Evolutionary conservation across 2,113 vertebrate genomes (phyloP).

Genomic region (Mirza zaza): DNA sequence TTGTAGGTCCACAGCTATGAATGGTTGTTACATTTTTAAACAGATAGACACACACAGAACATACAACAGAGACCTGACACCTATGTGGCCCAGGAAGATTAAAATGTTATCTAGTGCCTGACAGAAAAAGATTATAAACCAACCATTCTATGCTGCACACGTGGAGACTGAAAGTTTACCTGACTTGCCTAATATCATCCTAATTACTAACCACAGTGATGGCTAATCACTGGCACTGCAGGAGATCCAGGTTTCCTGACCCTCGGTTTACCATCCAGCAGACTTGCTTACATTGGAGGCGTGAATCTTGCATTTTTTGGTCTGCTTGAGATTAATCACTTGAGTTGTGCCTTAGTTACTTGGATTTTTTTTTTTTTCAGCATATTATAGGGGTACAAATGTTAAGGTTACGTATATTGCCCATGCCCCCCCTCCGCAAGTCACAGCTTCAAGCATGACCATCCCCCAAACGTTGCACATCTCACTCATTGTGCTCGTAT

Average conservation of each 20-base stretch:
- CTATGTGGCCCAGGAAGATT: neutral
- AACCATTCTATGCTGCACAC: neutral
- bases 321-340: neutral
- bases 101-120: neutral
- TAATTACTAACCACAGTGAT: neutral
- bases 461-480: too few relatives aligned
- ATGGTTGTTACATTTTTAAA: neutral
- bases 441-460: too few relatives aligned
- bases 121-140: constrained; percentile 4
- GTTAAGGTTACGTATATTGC: too few relatives aligned
- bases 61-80: neutral
- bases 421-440: too few relatives aligned
- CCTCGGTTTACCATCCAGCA: neutral
- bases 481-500: too few relatives aligned
- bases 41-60: neutral
- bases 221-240: neutral
- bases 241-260: neutral
- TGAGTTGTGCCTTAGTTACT: neutral
- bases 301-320: neutral
- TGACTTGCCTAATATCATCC: neutral
- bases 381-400: too few relatives aligned
- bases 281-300: neutral
- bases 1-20: neutral
- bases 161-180: neutral
- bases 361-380: neutral